Percentiles rank a stretch among this genome's conserved stretches.
phyloP scores from a whole-genome alignment of 92 coral and sea anemone genomes.

The Epizoanthus illoricatus region DNA sequence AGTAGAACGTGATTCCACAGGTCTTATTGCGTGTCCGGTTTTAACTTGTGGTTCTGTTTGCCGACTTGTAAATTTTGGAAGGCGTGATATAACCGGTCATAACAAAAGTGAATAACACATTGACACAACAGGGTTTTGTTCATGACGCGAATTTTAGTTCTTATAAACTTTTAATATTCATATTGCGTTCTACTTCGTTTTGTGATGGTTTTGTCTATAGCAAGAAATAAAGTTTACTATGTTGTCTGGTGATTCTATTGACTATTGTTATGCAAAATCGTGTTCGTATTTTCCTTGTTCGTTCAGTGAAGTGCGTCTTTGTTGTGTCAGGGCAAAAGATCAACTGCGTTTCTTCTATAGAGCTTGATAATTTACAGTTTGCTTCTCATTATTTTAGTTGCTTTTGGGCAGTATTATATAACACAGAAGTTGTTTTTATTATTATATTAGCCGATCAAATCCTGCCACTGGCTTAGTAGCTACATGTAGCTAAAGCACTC shows the following conservation, averaged over 20 bases:
- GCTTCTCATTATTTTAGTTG: too few relatives aligned
- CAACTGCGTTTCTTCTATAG: neutral
- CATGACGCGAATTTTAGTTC: neutral
- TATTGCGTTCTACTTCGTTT: too few relatives aligned
- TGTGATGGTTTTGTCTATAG: neutral
- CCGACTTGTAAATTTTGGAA: neutral
- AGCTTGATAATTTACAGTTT: too few relatives aligned
- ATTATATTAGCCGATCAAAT: too few relatives aligned
- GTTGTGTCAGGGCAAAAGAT: neutral
- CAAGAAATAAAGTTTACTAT: neutral
- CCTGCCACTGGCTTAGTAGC: too few relatives aligned
- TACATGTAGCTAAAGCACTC: too few relatives aligned
- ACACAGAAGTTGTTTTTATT: too few relatives aligned
- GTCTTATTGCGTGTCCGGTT: constrained; percentile 9
- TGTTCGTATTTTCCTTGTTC: constrained; percentile 25
- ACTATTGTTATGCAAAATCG: constrained; percentile 33
- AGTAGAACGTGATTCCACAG: constrained; percentile 2
- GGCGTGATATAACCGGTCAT: neutral
- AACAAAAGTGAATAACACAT: neutral
- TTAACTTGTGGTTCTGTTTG: constrained; percentile 4
- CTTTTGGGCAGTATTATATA: too few relatives aligned
- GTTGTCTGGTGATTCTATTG: constrained; percentile 12
- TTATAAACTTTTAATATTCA: too few relatives aligned
- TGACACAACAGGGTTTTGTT: neutral
- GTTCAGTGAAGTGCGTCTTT: constrained; percentile 12